Percentiles rank a stretch among this genome's conserved stretches.
Evolutionary conservation across 2,113 vertebrate species (phyloP).

Genomic region (Terrapene triunguis): DNA sequence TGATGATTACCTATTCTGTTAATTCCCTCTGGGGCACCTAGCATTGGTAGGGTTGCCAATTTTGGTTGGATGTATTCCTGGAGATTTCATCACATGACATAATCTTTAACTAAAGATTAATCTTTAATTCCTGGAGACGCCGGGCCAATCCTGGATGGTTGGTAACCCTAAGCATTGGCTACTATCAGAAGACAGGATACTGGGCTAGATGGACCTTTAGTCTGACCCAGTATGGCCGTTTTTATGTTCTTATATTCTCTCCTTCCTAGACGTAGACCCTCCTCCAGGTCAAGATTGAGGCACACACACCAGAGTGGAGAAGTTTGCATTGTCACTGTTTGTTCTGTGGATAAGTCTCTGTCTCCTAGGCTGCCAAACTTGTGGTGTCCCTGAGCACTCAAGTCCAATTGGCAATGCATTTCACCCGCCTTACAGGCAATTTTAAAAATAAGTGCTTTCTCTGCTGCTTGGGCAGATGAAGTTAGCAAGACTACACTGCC

Average conservation of each 20-base stretch:
- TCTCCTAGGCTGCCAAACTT: not conserved
- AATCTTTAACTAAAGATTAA: too few relatives aligned
- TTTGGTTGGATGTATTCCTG: too few relatives aligned
- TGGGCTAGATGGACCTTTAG: too few relatives aligned
- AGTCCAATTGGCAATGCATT: not conserved
- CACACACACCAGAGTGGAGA: not conserved
- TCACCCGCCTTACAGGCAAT: not conserved
- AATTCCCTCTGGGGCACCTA: too few relatives aligned
- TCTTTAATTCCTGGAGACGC: too few relatives aligned
- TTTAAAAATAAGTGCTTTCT: not conserved
- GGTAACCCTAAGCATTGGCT: too few relatives aligned
- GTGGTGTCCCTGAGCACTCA: not conserved
- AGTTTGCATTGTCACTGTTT: constrained; percentile 42
- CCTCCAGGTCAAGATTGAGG: not conserved
- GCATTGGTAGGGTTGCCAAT: too few relatives aligned
- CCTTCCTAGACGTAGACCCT: not conserved
- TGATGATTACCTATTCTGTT: too few relatives aligned
- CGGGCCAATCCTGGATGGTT: too few relatives aligned
- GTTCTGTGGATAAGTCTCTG: constrained; percentile 34
- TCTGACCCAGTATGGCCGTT: too few relatives aligned
- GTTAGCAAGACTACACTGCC: not conserved
- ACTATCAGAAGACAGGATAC: too few relatives aligned
- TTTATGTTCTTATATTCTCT: not conserved
- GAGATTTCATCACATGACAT: too few relatives aligned
- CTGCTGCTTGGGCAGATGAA: not conserved